Evolutionary conservation across 2,888 invertebrate genomes (phyloP), one percentile per base, ranked within the genome.

Genomic region (Dinocampus coccinellae): DNA sequence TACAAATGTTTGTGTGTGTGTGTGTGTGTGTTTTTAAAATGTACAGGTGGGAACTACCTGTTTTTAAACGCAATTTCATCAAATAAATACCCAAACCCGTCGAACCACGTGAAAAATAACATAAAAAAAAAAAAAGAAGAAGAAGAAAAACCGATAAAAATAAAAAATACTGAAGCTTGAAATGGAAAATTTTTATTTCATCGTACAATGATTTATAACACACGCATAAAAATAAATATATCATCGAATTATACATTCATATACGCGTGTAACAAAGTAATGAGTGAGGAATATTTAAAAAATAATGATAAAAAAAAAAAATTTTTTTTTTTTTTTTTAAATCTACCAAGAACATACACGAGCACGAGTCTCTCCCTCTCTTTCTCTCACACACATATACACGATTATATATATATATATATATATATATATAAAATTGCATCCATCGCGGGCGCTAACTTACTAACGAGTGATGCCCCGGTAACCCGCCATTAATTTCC

Each of bases 401-500:
- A 57, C 20, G 20, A 10, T n/a, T 29, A 24, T 13, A n/a, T 36
- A 16, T 47, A 11, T 58, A 61, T 33, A 34, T 42, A 57, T 16
- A 20, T 13, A 47, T 47, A 34, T 24, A 72, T 55, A 62, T 39
- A 39, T 16, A 4, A 47, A 47, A 16, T 58, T 58, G 42, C 72
- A 69, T 73, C 70, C 73, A 77, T 76, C 75, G 76, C 69, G 58
- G 9, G 34, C 72, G 75, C 74, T 77, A 80, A 81, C 80, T 79
- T 73, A 76, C 78, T 78, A 81, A 82, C 79, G 81, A 82, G 80
- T 79, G 79, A 79, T 79, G 81, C 81, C 47, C 77, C 76, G 75
- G 77, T 77, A 84, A 82, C 83, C 80, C 77, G 76, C 79, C 83
- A 85, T 87, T 87, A 87, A 84, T 84, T 85, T 84, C 82, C 85